Base-by-base conservation (phyloP, 2,888 invertebrate genomes). In the Oscheius myriophilus region DNA sequence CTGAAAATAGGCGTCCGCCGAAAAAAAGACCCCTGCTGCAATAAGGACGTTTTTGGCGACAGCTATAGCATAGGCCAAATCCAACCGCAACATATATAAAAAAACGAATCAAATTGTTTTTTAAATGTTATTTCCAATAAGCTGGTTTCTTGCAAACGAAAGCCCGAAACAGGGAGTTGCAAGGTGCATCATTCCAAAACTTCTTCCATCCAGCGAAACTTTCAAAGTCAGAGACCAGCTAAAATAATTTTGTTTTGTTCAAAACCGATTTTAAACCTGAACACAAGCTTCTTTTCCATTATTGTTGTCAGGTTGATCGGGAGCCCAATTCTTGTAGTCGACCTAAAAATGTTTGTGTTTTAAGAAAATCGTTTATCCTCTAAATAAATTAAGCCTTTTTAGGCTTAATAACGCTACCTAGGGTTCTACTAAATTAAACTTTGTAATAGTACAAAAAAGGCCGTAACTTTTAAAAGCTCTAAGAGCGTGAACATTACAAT, bases 221-320 rank as follows among this genome's bases (percentile, higher is more conserved):
- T 18, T 49, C 21, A 21, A 18, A 49, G 49, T 49, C 49, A 6
- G 49, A 4, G 2, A 49, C n/a, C 3, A 21, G n/a, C 49, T 49
- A 49, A 49, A 49, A 49, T 6, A 6, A 21, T 49, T 18, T 9
- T 49, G 2, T 49, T 3, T 49, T 33, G 9, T 49, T 49, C 2
- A 49, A 9, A 18, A 6, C 9, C 21, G 6, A n/a, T n/a, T 49
- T 6, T 4, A n/a, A 18, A 49, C 49, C 49, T 49, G 49, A 2
- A 49, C 49, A 49, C 49, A 49, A 6, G 3, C 21, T 49, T 49
- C 49, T 21, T 49, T 49, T 49, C 49, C 49, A 4, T 49, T 49
- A 6, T n/a, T 18, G 49, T 49, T 49, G 21, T 53, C 53, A 3
- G 53, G 53, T 33, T 53, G 53, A 23, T 25, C 33, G 3, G 53